phyloP scores from a whole-genome alignment of 2,113 vertebrate genomes.

The Eublepharis macularius region DNA sequence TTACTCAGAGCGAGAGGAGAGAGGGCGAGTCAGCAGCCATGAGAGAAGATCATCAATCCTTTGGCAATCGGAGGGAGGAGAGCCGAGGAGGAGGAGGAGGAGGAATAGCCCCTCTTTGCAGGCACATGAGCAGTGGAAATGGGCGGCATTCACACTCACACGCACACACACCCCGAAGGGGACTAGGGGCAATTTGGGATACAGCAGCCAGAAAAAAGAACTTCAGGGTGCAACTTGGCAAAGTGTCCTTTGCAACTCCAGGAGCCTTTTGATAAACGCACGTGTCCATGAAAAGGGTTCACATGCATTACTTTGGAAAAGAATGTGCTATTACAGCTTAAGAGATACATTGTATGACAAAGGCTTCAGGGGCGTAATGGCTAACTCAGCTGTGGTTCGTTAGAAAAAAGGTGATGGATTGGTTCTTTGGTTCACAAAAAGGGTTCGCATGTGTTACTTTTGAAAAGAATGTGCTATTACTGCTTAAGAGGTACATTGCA shows the following conservation, averaged over 20 bases:
- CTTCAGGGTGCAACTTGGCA: neutral
- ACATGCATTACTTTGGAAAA: neutral
- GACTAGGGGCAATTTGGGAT: neutral
- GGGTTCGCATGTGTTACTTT: too few relatives aligned
- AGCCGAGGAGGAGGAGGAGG: slow-evolving; percentile 7
- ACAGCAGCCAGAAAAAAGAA: neutral
- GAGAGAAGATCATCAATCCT: neutral
- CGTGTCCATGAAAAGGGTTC: neutral
- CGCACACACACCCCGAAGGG: neutral
- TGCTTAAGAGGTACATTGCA: neutral
- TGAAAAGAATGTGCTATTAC: neutral
- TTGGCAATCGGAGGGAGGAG: slow-evolving; percentile 2
- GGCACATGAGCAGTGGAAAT: neutral
- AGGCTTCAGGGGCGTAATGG: neutral
- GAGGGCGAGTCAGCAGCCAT: neutral
- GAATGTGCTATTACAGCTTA: neutral
- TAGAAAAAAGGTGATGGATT: neutral
- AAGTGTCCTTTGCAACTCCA: neutral
- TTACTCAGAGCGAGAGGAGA: slow-evolving; percentile 12
- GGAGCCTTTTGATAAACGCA: neutral
- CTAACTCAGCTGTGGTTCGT: neutral
- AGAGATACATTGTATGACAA: neutral
- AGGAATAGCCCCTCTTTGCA: slow-evolving; percentile 2
- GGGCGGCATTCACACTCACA: neutral
- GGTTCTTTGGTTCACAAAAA: neutral